Evolutionary conservation across 2,797 vertebrate species (phyloP).

Genomic region (Meda fulgida): DNA sequence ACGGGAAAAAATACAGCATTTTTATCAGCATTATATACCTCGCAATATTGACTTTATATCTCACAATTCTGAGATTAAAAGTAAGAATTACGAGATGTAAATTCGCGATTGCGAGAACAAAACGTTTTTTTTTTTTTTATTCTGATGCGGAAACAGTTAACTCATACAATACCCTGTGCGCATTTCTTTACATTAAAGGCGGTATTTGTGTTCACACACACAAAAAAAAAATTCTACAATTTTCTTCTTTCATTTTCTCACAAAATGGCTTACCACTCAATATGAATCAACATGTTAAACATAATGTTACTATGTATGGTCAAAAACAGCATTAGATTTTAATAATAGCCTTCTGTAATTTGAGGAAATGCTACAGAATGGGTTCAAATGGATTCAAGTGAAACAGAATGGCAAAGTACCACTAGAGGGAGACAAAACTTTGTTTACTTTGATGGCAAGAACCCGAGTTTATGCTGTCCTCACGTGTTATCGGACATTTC

Average conservation of each 20-base stretch:
- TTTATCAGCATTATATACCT: no score
- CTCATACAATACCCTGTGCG: no score
- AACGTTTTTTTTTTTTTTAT: no score
- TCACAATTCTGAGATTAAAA: no score
- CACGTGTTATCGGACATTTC: no score
- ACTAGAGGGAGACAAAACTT: conserved; percentile 24
- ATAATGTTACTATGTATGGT: background rate
- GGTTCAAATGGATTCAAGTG: background rate
- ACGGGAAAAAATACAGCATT: no score
- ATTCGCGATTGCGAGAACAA: no score
- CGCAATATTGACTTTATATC: no score
- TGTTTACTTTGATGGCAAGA: background rate
- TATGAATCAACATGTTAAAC: background rate
- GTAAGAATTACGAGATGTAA: no score
- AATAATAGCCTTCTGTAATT: background rate
- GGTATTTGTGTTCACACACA: no score
- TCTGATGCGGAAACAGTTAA: no score
- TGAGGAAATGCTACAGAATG: background rate
- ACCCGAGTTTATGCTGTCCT: background rate
- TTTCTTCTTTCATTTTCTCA: background rate
- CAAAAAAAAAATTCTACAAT: no score
- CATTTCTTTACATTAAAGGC: background rate
- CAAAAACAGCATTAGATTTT: background rate
- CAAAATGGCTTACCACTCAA: background rate
- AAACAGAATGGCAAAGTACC: background rate